Evolutionary conservation across 2,797 vertebrate genomes (phyloP), one percentile per base, ranked within the genome.

Genomic region (Hafferia zeledoni): DNA sequence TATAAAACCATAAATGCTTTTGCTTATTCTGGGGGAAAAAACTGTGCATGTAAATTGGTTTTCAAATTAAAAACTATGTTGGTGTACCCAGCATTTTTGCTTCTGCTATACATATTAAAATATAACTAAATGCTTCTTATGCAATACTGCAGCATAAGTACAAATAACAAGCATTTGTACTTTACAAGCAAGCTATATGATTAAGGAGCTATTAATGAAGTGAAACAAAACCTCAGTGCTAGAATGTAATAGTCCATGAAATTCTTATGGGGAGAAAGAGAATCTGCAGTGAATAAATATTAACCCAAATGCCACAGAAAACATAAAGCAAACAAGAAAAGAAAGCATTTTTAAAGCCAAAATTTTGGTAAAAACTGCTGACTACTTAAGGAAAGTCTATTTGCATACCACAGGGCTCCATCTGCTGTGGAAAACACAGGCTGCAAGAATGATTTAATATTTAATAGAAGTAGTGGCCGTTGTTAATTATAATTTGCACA

Each of bases 401-500:
- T 99, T 99, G 98, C 99, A 99, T 99, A 99, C 98, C 96, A 55
- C 98, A 98, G 98, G 99, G 98, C 98, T 99, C 99, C 99, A 99
- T 99, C 98, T 99, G 98, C 98, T 98, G 98, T 98, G 98, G 98
- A 98, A 98, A 99, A 98, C 97, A 98, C 95, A 98, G 97, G 98
- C 98, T 99, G 98, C 98, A 99, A 99, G 99, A 99, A 98, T 98
- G 98, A 98, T 99, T 99, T 99, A 99, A 99, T 99, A 99, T 99
- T 99, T 99, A 99, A 99, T 99, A 99, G 98, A 99, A 99, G 98
- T 98, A 98, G 98, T 99, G 98, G 99, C 98, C 98, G 93, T 97
- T 98, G 98, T 99, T 99, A 99, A 99, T 99, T 99, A 99, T 99
- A 99, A 99, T 99, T 98, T 99, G 99, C 99, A 99, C 99, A 98